Percentiles rank a stretch among this genome's conserved stretches.
Conservation (phyloP, 2,797 vertebrate genomes). For the Acestrorhynchus altus region DNA sequence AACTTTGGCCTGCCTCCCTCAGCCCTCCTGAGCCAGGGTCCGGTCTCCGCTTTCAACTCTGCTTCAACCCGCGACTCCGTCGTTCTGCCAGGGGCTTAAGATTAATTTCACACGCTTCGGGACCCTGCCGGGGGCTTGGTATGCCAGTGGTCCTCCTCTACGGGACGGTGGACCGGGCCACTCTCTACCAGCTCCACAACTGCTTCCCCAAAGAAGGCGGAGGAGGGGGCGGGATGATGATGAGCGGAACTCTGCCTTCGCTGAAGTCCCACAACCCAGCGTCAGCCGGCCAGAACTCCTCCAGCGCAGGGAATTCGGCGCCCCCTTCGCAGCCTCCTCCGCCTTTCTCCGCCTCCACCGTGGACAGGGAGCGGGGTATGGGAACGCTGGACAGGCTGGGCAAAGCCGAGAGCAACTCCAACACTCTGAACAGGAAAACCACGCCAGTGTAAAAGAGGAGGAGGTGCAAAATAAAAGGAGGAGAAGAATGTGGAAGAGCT, state of each 20-base stretch:
- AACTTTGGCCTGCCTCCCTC: constrained; percentile 85
- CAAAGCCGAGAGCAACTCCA: constrained; percentile 88
- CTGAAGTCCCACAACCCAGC: constrained; percentile 86
- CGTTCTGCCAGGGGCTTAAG: constrained; percentile 87
- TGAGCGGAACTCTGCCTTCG: constrained; percentile 82
- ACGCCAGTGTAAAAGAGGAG: constrained; percentile 79
- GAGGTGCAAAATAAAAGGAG: not conserved
- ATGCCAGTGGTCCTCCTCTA: constrained; percentile 66
- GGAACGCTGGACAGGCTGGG: constrained; percentile 82
- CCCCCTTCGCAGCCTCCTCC: constrained; percentile 77
- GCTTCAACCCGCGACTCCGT: constrained; percentile 84
- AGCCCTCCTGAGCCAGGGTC: constrained; percentile 79
- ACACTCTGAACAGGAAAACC: constrained; percentile 93
- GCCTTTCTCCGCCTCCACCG: constrained; percentile 81
- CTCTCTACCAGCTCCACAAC: constrained; percentile 93
- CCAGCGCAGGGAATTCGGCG: constrained; percentile 79
- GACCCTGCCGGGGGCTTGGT: constrained; percentile 74
- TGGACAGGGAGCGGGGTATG: constrained; percentile 81
- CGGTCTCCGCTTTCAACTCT: constrained; percentile 92
- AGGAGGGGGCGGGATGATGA: constrained; percentile 75
- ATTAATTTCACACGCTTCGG: constrained; percentile 83
- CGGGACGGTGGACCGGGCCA: constrained; percentile 80
- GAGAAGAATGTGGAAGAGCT: constrained; percentile 32
- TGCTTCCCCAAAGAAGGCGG: constrained; percentile 88
- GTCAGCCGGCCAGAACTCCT: constrained; percentile 76